Evolutionary conservation across 2,113 vertebrate genomes (phyloP).

Genomic region (Phycodurus eques): DNA sequence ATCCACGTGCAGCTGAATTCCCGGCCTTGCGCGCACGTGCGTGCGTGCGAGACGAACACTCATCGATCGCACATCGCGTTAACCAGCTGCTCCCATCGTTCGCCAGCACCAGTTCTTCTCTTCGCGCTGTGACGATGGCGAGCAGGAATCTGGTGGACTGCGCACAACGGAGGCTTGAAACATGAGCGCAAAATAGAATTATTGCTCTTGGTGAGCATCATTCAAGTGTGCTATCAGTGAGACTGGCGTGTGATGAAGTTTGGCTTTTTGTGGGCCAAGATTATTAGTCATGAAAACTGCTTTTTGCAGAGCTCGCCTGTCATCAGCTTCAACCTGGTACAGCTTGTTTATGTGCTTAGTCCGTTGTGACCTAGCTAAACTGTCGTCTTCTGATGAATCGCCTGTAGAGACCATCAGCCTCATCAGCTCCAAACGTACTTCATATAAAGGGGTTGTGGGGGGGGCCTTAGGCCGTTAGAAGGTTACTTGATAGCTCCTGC

Average conservation of each 20-base stretch:
- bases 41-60: not conserved
- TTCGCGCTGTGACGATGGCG: not conserved
- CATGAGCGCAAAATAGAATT: not conserved
- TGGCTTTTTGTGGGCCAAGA: not conserved
- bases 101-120: not conserved
- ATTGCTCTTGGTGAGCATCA: not conserved
- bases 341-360: not conserved
- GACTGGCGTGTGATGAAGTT: not conserved
- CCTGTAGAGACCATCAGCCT: not conserved
- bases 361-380: not conserved
- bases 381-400: not conserved
- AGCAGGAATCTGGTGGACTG: not conserved
- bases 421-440: not conserved
- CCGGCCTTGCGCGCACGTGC: not conserved
- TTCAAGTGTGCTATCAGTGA: not conserved
- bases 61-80: not conserved
- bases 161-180: not conserved
- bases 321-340: not conserved
- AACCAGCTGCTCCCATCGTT: not conserved
- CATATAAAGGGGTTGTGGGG: not conserved
- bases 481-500: too few species aligned
- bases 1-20: not conserved
- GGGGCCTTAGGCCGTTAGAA: not conserved
- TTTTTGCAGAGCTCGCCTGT: not conserved
- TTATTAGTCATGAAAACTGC: not conserved